These are phyloP conservation scores for Petroica traversi DNA, from an alignment of 2,113 vertebrate species.

Conservation along the genomic window DNA sequence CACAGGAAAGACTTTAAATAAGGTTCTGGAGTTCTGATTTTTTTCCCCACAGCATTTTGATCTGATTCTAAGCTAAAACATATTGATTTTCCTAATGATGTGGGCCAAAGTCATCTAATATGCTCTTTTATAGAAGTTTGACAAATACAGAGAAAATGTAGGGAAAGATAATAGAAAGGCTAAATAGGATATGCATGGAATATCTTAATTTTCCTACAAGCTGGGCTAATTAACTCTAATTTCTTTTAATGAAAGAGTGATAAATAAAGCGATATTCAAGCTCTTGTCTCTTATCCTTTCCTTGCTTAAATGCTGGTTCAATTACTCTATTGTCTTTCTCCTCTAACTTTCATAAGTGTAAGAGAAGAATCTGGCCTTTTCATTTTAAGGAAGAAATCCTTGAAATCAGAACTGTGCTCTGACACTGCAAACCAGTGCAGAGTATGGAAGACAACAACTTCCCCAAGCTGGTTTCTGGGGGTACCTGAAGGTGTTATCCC, in stretches of 20 bases:
- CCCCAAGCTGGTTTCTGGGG: not conserved
- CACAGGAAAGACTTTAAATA: not conserved
- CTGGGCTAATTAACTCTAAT: slow-evolving; percentile 3
- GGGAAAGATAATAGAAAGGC: not conserved
- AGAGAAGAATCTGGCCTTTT: not conserved
- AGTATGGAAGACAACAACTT: not conserved
- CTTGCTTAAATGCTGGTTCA: not conserved
- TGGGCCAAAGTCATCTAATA: not conserved
- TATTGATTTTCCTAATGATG: not conserved
- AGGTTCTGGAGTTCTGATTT: not conserved
- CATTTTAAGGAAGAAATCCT: not conserved
- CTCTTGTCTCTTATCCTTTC: not conserved
- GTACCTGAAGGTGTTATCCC: not conserved
- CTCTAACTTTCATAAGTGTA: not conserved
- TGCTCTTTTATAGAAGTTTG: not conserved
- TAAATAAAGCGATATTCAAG: not conserved
- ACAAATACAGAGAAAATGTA: not conserved
- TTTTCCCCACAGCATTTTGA: not conserved
- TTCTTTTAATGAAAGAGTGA: not conserved
- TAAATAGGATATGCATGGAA: not conserved
- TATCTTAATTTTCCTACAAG: not conserved
- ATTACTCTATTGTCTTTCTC: not conserved
- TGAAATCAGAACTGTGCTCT: not conserved
- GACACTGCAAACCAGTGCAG: not conserved
- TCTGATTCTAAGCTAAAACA: not conserved